Evolutionary conservation across 2,888 invertebrate genomes (phyloP), one percentile per base, ranked within the genome.

Genomic region (Xanthorhoe spadicearia): DNA sequence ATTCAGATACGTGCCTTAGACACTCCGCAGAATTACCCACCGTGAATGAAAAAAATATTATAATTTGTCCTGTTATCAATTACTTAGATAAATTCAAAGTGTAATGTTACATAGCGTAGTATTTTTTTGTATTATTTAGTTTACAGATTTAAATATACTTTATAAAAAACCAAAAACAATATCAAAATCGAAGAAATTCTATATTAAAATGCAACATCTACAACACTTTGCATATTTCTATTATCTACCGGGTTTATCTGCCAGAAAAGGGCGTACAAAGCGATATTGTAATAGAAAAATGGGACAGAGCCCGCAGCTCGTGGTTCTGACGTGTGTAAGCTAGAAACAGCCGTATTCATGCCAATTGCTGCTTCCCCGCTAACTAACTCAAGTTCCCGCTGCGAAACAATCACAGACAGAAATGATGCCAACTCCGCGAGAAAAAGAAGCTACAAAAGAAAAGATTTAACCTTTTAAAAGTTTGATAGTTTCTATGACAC

Each of bases 311-410:
- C 63, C 55, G 60, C 60, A 62, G 55, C 43, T 50, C 63, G 67
- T 61, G 58, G 54, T 63, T 66, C 69, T 73, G 68, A 73, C 68
- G 61, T 64, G 68, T 71, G 63, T 65, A 69, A 69, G 64, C 64
- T 64, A 53, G 69, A 53, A 68, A 60, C 64, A 64, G 58, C 57
- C 55, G 66, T 65, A 68, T 70, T 71, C 66, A 70, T 70, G 71
- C 71, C 69, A 70, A 68, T 69, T 64, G 57, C 61, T 68, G 65
- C 60, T 50, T 71, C 55, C 38, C 48, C 62, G 52, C 62, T 68
- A 63, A 61, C 61, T 61, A 64, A 62, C 48, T 49, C 17, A 15
- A 49, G 67, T 60, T 60, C 28, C 56, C 28, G 19, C 10, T 17
- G 28, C 18, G 23, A 7, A 15, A 19, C 38, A 57, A 10, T 38